phyloP scores from a whole-genome alignment of 2,113 vertebrate genomes.

The western clawed frog (Xenopus tropicalis) region UCB_Xtro_10.0 CM004450.2:70828001-70828500 shows the following conservation, averaged over 20 bases:
- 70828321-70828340: background rate
- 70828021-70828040: background rate
- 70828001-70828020: background rate
- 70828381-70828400: slow-evolving; percentile 4
- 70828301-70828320: slow-evolving; percentile 9
- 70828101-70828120: background rate
- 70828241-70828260: background rate
- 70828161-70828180: background rate
- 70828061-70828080: background rate
- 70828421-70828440: background rate
- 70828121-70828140: background rate
- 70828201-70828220: background rate
- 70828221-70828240: background rate
- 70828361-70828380: background rate
- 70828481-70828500: slow-evolving; percentile 7
- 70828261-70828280: background rate
- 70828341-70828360: background rate
- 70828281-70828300: background rate
- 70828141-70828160: background rate
- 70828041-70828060: background rate
- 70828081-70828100: background rate
- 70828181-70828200: background rate
- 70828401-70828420: slow-evolving; percentile 19
- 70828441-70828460: slow-evolving; percentile 18
- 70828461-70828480: slow-evolving; percentile 25